Base-by-base conservation (phyloP, 1,140 invertebrate species). In the Diorhabda sublineata region DNA sequence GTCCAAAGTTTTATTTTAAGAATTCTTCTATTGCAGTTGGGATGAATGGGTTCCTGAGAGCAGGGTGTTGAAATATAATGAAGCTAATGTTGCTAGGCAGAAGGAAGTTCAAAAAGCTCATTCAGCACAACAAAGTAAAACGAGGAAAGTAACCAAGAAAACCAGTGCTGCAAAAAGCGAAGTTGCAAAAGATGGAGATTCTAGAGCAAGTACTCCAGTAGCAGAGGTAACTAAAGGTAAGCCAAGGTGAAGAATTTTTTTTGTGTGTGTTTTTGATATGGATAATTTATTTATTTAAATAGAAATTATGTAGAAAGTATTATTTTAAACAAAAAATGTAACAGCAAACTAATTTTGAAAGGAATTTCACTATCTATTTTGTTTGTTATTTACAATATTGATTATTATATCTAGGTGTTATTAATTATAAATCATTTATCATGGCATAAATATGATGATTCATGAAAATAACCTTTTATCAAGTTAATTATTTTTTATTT, bases 11-110 rank as follows among this genome's bases (percentile, higher is more conserved):
- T 45, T 42, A 3, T 26, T 26, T 66, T 62, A 57, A 42, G 58
- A 60, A 11, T 64, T 56, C 42, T 8, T 45, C 26, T 47, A 57
- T 88, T 80, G 77, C 84, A 97, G 95, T 84, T 98, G 96, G 97
- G 96, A 98, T 80, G 97, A 98, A 83, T 98, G 96, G 96, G 96
- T 98, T 7, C 93, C 94, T 0, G 96, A 98, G 81, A 92, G 88
- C 75, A 81, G 96, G 81, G 94, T 98, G 5, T 82, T 98, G 5
- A 97, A 98, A 81, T 95, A 91, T 74, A 98, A 95, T 82, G 95
- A 98, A 71, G 88, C 90, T 4, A 97, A 97, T 83, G 86, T 96
- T 0, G 90, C 93, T 75, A 91, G 91, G 73, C 95, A 98, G 80
- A 94, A 92, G 78, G 95, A 98, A 82, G 87, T 96, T 42, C 88